Base-by-base conservation (phyloP, 1,140 invertebrate genomes). In the Macrocentrus cingulum region DNA sequence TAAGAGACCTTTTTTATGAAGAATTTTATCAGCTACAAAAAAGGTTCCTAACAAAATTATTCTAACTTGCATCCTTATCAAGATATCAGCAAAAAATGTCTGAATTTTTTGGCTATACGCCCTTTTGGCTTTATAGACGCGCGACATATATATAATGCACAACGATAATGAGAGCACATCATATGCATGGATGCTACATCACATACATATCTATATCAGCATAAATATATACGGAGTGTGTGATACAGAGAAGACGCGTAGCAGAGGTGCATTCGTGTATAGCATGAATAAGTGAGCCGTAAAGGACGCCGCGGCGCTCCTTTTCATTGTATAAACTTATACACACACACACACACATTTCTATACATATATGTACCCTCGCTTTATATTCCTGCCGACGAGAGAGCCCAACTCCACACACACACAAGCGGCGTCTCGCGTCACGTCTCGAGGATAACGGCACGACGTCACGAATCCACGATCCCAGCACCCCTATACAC, bases 381-480 rank as follows among this genome's bases (percentile, higher is more conserved):
- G n/a, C n/a, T n/a, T n/a, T n/a, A n/a, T n/a, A n/a, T n/a, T n/a
- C n/a, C n/a, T n/a, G n/a, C n/a, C n/a, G n/a, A n/a, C n/a, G n/a
- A n/a, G n/a, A n/a, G n/a, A n/a, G n/a, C n/a, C n/a, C n/a, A n/a
- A n/a, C n/a, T n/a, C n/a, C n/a, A n/a, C n/a, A n/a, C n/a, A n/a
- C n/a, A n/a, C n/a, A n/a, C n/a, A 29, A 5, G 13, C 18, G 6
- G 11, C n/a, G n/a, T 49, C 23, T 49, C 25, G 25, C 23, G 46
- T 49, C 46, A 49, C 46, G 46, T 49, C 46, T 49, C 46, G 46
- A 49, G 46, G 46, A 49, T 49, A 49, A 49, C 46, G 25, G 25
- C 13, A 49, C 46, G n/a, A 49, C 46, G 46, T 49, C 46, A 49
- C 46, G 25, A 49, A 49, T 15, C 8, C 34, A 49, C 46, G 25